Evolutionary conservation across 2,888 invertebrate genomes (phyloP), one percentile per base, ranked within the genome.

Genomic region (Diachrysia chrysitis): DNA sequence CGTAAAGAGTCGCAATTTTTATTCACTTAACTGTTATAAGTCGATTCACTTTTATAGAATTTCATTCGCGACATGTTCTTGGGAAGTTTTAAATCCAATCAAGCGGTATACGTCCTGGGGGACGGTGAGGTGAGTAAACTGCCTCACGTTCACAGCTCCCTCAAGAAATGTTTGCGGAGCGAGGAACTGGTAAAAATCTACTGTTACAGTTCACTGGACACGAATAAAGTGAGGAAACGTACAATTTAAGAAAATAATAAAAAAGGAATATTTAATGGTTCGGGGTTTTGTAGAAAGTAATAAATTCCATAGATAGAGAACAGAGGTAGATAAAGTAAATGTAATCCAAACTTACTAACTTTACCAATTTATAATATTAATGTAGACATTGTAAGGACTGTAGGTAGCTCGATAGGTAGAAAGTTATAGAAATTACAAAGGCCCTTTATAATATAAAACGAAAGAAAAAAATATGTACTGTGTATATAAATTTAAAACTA

Each of bases 71-170:
- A 55, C 62, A 19, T 55, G 55, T 62, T 62, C 62, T 62, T 62
- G 29, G 42, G 23, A 62, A 62, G 25, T 62, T 62, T 42, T 55
- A 54, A 46, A 62, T 55, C 55, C 62, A 55, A 62, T 61, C 61
- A 61, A 61, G 54, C 54, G 37, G 61, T 61, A 42, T 25, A 6
- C 46, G 54, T 17, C 62, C 54, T 42, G 16, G 16, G 54, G 29
- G 62, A 42, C 62, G 25, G 51, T 51, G n/a, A 55, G 29, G 42
- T 17, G 42, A 37, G 48, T 29, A 46, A 62, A 51, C 48, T 19
- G 25, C n/a, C 17, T 5, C 23, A 25, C 17, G 61, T 23, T 35
- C 17, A 53, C 14, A 42, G 16, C 19, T 55, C 16, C 21, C 55
- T 19, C 55, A 17, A 62, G 37, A 62, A 37, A 62, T 46, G 54